A percentile compares a stretch with the other conserved stretches of the same genome.
Evolutionary conservation across 2,113 vertebrate species (phyloP).

Genomic region (Percopsis transmontana): DNA sequence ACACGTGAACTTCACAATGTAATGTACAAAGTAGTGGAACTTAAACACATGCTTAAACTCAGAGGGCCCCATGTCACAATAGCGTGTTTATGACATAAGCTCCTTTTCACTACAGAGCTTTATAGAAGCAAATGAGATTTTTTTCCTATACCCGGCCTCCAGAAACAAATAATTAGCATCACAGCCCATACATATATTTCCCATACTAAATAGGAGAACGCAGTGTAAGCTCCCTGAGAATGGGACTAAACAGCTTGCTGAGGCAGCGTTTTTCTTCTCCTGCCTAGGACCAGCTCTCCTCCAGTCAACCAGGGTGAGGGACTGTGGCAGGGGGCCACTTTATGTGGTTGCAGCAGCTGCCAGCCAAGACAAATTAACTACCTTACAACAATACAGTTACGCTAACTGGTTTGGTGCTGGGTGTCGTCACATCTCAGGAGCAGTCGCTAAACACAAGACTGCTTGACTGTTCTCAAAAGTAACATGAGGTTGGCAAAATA

Average conservation of each 20-base stretch:
- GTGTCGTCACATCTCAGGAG: conserved; percentile 1
- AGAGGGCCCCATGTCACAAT: conserved; percentile 43
- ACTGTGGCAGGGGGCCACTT: conserved; percentile 34
- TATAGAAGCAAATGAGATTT: conserved; percentile 65
- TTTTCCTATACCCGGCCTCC: conserved; percentile 63
- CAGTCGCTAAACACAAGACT: conserved; percentile 1
- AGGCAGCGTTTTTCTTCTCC: conserved; percentile 48
- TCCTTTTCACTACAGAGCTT: conserved; percentile 54
- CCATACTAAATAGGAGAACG: conserved; percentile 57
- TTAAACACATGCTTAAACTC: conserved; percentile 1
- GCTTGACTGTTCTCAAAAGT: conserved; percentile 17
- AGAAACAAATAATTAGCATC: conserved; percentile 74
- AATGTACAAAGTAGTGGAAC: conserved; percentile 32
- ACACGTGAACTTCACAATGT: conserved; percentile 41
- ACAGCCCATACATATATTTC: conserved; percentile 58
- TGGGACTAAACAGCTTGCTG: conserved; percentile 55
- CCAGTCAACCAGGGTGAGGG: conserved; percentile 18
- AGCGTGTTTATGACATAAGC: conserved; percentile 68
- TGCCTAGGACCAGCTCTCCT: not conserved
- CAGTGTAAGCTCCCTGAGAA: conserved; percentile 50
- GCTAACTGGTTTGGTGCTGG: conserved; percentile 35
- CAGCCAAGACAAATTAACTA: conserved; percentile 27
- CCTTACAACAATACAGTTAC: conserved; percentile 6
- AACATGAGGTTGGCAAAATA: conserved; percentile 75
- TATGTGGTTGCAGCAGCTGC: conserved; percentile 34